These are phyloP conservation scores for Trialeurodes vaporariorum DNA, from an alignment of 1,140 invertebrate genomes.

Conservation along the genomic window DNA sequence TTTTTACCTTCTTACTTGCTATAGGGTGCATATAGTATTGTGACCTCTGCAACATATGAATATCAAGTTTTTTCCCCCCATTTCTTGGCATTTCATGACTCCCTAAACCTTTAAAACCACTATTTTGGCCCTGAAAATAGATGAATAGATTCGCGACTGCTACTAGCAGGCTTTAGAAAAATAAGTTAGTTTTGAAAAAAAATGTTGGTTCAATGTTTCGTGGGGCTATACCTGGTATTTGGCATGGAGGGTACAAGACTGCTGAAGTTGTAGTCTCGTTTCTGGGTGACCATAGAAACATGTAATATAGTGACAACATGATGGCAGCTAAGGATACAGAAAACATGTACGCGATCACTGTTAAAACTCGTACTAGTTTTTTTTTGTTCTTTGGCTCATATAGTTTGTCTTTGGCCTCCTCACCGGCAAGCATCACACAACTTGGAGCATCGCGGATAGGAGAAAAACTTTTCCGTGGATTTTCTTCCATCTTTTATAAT, in stretches of 20 bases:
- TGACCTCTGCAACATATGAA: no score
- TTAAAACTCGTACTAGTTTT: conserved; percentile 81
- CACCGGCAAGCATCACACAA: conserved; percentile 1
- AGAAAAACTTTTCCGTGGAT: background rate
- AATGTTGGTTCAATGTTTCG: no score
- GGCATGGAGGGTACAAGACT: background rate
- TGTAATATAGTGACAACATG: conserved; percentile 88
- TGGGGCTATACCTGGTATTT: background rate
- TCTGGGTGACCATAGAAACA: conserved; percentile 85
- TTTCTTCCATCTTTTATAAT: background rate
- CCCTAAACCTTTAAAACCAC: no score
- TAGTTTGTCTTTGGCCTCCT: conserved; percentile 65
- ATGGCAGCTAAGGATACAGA: conserved; percentile 91
- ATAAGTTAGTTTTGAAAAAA: no score
- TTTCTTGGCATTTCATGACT: no score
- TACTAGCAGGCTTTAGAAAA: no score
- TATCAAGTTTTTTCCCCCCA: no score
- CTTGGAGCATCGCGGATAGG: background rate
- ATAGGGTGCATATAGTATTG: no score
- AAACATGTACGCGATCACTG: conserved; percentile 88
- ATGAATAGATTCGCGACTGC: no score
- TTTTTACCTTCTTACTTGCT: no score
- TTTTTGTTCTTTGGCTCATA: conserved; percentile 51
- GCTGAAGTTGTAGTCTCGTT: conserved; percentile 15
- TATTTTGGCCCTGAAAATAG: no score